Evolutionary conservation across 2,113 vertebrate genomes (phyloP).

Genomic region (Ibidorhyncha struthersii): DNA sequence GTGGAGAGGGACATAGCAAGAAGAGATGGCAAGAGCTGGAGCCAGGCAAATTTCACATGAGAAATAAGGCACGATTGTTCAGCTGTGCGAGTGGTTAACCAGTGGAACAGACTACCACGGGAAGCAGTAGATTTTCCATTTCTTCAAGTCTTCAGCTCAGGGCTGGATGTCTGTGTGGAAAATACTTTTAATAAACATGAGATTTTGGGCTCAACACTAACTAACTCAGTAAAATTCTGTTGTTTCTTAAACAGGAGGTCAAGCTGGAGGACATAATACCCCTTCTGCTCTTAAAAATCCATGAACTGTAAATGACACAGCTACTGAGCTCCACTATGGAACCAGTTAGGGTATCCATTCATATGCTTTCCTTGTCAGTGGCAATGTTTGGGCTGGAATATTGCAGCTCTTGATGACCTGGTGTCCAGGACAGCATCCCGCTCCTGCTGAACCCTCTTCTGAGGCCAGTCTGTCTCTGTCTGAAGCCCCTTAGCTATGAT

Average conservation of each 20-base stretch:
- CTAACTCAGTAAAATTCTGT: neutral
- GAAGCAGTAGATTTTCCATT: constrained; percentile 54
- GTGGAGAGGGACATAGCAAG: neutral
- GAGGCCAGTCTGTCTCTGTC: neutral
- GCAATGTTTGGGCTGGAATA: neutral
- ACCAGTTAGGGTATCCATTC: neutral
- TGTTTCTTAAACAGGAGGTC: neutral
- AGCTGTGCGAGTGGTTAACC: neutral
- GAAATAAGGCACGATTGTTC: constrained; percentile 19
- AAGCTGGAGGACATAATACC: neutral
- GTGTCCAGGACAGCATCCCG: neutral
- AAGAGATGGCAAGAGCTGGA: neutral
- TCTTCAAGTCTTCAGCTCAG: constrained; percentile 30
- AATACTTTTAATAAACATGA: constrained; percentile 46
- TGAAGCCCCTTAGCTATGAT: neutral
- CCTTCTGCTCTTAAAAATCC: constrained; percentile 27
- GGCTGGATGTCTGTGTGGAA: constrained; percentile 49
- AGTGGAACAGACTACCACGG: neutral
- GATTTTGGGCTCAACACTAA: neutral
- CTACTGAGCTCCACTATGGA: neutral
- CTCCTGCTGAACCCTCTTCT: neutral
- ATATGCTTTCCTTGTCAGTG: neutral
- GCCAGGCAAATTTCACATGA: constrained; percentile 2
- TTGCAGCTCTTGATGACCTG: neutral
- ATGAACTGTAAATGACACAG: neutral